Conservation (phyloP, 1,140 invertebrate species). For the Leptonema lineaticorne region DNA sequence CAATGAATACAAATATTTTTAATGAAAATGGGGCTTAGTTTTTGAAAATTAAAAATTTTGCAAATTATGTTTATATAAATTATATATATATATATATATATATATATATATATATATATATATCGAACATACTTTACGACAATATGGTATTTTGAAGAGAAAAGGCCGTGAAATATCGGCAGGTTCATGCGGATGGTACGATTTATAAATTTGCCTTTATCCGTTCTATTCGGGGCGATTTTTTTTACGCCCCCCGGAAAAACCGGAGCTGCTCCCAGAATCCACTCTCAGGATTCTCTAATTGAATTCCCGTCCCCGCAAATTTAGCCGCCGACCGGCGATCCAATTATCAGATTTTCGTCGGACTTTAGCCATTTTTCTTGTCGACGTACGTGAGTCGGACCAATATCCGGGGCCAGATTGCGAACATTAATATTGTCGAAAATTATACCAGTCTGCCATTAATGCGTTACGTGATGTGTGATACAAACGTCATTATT, state of each 20-base stretch:
- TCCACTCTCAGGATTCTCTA: not conserved
- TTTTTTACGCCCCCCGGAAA: not conserved
- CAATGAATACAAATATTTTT: too few species aligned
- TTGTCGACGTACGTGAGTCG: conserved; percentile 20
- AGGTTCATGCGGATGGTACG: too few species aligned
- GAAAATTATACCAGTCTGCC: not conserved
- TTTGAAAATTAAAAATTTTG: too few species aligned
- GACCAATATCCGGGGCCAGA: conserved; percentile 18
- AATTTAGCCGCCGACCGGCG: not conserved
- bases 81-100: too few species aligned
- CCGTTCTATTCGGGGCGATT: not conserved
- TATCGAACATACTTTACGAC: too few species aligned
- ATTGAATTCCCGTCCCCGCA: conserved; percentile 13
- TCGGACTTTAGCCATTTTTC: conserved; percentile 26
- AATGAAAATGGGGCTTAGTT: too few species aligned
- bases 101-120: too few species aligned
- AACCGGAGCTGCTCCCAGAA: not conserved
- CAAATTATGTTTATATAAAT: too few species aligned
- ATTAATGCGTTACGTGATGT: conserved; percentile 8
- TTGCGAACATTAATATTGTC: conserved; percentile 28
- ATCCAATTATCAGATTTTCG: conserved; percentile 33
- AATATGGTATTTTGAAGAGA: not conserved
- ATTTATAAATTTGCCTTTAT: too few species aligned
- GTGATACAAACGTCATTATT: too few species aligned
- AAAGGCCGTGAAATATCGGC: too few species aligned